Evolutionary conservation across 2,888 invertebrate genomes (phyloP).

Genomic region (Acleris holmiana): DNA sequence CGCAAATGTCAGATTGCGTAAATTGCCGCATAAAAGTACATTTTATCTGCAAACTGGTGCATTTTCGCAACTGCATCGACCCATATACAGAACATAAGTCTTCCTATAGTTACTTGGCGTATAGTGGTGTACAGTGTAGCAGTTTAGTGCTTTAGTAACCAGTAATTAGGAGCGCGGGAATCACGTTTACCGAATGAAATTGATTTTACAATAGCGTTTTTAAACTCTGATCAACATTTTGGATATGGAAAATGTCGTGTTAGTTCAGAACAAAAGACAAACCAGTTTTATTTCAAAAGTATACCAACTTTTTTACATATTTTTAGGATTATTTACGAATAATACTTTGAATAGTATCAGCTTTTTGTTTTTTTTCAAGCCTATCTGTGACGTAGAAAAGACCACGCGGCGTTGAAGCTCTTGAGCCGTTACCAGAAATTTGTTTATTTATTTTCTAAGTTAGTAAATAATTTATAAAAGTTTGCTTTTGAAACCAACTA

Average conservation of each 20-base stretch:
- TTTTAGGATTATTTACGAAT: no score
- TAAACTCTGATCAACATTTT: background rate
- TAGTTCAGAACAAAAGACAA: no score
- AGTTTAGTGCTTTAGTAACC: slow-evolving; percentile 39
- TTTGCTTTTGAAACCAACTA: no score
- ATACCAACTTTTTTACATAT: no score
- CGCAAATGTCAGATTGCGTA: slow-evolving; percentile 31
- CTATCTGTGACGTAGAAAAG: no score
- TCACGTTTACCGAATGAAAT: slow-evolving; percentile 50
- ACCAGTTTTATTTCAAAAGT: no score
- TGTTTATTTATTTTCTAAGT: no score
- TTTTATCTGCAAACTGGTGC: slow-evolving; percentile 30
- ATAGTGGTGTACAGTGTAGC: slow-evolving; percentile 13
- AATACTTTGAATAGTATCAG: no score
- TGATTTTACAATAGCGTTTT: slow-evolving; percentile 40
- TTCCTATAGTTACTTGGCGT: slow-evolving; percentile 47
- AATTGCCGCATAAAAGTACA: slow-evolving; percentile 36
- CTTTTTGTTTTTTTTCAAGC: no score
- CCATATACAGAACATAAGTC: slow-evolving; percentile 46
- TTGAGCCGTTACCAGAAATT: no score
- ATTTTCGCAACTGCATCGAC: slow-evolving; percentile 44
- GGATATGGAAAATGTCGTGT: background rate
- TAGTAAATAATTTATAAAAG: no score
- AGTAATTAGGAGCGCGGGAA: slow-evolving; percentile 57
- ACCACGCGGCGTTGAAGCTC: no score